Evolutionary conservation across 2,113 vertebrate species (phyloP).

Genomic region (Nycticebus coucang): DNA sequence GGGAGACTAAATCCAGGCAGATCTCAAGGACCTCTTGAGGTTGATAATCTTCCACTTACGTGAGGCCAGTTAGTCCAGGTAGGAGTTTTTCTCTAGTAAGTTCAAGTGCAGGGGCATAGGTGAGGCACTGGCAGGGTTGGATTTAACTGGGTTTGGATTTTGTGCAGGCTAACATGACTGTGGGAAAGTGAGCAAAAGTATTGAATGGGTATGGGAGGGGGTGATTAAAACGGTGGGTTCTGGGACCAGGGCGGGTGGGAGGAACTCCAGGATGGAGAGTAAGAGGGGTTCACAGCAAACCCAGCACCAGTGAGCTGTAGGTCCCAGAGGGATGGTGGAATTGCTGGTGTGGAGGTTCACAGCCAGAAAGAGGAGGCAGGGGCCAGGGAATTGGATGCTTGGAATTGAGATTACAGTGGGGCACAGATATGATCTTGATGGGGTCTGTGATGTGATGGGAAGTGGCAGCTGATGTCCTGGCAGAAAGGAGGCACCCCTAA

Average conservation of each 20-base stretch:
- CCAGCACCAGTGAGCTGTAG: neutral
- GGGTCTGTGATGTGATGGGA: no score
- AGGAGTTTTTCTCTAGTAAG: neutral
- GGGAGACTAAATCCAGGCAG: neutral
- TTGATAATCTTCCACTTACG: neutral
- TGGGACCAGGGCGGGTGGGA: neutral
- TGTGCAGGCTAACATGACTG: neutral
- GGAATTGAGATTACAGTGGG: neutral
- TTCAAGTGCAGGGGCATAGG: neutral
- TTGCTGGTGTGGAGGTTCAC: neutral
- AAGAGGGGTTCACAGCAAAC: neutral
- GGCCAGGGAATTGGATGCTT: neutral
- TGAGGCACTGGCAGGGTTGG: neutral
- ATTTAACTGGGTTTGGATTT: neutral
- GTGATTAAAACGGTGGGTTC: neutral
- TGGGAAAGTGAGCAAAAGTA: neutral
- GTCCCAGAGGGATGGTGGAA: neutral
- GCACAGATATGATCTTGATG: neutral
- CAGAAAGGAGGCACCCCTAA: neutral
- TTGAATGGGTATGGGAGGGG: fast-evolving
- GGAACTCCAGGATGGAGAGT: neutral
- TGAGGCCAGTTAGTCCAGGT: no score
- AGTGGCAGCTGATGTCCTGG: no score
- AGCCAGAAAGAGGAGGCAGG: neutral
- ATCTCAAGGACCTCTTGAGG: no score